phyloP scores from a whole-genome alignment of 2,888 invertebrate species.

The Aphelenchoides bicaudatus region DNA sequence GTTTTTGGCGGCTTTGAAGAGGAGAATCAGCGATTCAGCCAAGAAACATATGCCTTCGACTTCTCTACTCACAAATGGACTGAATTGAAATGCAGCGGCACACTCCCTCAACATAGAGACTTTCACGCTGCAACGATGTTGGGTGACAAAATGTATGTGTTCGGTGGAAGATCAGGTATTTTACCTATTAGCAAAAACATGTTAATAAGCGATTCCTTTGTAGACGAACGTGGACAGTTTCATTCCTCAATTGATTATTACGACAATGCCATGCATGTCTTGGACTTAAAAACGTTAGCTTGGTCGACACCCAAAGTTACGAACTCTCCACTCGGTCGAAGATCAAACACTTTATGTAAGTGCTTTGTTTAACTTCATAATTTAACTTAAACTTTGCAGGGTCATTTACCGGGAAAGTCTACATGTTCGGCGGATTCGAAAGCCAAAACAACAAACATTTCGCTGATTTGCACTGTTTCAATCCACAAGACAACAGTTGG shows the following conservation, averaged over 20 bases:
- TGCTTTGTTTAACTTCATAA: constrained; percentile 19
- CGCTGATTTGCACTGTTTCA: constrained; percentile 77
- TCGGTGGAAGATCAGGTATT: constrained; percentile 81
- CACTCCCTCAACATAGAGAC: constrained; percentile 74
- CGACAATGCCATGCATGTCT: constrained; percentile 68
- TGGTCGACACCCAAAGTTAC: constrained; percentile 70
- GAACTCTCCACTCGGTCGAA: constrained; percentile 74
- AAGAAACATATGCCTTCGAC: constrained; percentile 74
- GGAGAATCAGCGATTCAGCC: constrained; percentile 74
- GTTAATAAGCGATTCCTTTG: no score
- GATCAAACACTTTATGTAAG: constrained; percentile 88
- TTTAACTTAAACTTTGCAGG: constrained; percentile 65
- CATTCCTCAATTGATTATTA: constrained; percentile 64
- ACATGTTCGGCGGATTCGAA: constrained; percentile 86
- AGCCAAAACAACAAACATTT: constrained; percentile 74
- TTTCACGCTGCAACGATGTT: constrained; percentile 82
- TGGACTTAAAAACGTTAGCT: constrained; percentile 71
- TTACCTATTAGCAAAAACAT: no score
- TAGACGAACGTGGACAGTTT: constrained; percentile 66
- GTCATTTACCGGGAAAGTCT: constrained; percentile 74
- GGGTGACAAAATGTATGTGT: constrained; percentile 78
- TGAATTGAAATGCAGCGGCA: constrained; percentile 65
- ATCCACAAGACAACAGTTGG: constrained; percentile 61
- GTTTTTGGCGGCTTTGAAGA: constrained; percentile 89
- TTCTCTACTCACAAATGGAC: constrained; percentile 73